Conservation (phyloP, 2,797 vertebrate species). For the Gambelia wislizenii region DNA sequence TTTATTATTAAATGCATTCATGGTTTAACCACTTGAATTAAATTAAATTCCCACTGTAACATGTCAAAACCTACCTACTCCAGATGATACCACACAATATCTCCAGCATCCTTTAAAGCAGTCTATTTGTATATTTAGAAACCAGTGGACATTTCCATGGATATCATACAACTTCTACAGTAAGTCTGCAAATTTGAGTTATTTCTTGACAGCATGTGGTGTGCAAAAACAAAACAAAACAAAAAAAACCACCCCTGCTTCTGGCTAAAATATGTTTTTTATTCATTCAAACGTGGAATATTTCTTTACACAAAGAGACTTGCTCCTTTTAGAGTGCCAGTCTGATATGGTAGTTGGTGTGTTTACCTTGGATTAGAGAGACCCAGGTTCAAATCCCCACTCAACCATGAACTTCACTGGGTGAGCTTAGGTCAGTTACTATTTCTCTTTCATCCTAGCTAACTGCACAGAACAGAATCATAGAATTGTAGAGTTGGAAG, state of each 20-base stretch:
- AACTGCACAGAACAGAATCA: background rate
- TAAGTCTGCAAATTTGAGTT: background rate
- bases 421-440: background rate
- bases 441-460: background rate
- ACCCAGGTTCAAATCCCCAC: background rate
- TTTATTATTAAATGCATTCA: background rate
- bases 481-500: too few relatives aligned
- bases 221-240: background rate
- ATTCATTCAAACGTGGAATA: background rate
- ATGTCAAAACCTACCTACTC: background rate
- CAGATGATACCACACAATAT: background rate
- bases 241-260: background rate
- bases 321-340: background rate
- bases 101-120: background rate
- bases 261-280: background rate
- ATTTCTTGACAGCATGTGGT: background rate
- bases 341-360: background rate
- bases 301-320: background rate
- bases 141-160: background rate
- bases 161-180: background rate
- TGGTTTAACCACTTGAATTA: background rate
- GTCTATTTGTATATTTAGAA: background rate
- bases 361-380: background rate
- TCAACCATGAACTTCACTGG: background rate
- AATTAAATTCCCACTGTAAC: background rate